Evolutionary conservation across 2,113 vertebrate genomes (phyloP).

Genomic region (Pelobates fuscus): DNA sequence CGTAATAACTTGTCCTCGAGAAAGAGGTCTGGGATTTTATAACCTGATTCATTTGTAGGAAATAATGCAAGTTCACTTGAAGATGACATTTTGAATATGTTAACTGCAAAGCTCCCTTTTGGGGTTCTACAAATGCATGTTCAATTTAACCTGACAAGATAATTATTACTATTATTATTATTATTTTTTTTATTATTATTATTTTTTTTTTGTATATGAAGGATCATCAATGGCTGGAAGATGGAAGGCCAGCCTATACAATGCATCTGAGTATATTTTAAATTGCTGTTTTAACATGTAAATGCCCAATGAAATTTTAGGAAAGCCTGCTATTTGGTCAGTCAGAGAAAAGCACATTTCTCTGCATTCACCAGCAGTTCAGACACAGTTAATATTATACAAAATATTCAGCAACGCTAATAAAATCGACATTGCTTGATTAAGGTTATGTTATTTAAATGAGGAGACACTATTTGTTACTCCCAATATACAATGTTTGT

Average conservation of each 20-base stretch:
- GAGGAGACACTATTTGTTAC: conserved; percentile 34
- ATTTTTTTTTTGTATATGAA: conserved; percentile 57
- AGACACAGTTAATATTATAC: conserved; percentile 25
- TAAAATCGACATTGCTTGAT: conserved; percentile 20
- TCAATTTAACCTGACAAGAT: conserved; percentile 62
- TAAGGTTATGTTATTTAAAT: conserved; percentile 19
- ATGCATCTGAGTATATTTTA: conserved; percentile 55
- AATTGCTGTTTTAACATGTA: conserved; percentile 51
- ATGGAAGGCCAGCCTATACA: conserved; percentile 41
- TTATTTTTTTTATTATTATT: conserved; percentile 48
- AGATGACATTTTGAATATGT: conserved; percentile 62
- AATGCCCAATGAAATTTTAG: conserved; percentile 51
- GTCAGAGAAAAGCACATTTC: conserved; percentile 33
- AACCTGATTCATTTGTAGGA: conserved; percentile 64
- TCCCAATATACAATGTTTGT: conserved; percentile 33
- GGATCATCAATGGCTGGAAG: conserved; percentile 44
- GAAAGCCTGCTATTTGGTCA: conserved; percentile 55
- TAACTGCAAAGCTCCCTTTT: conserved; percentile 62
- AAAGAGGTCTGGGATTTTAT: conserved; percentile 59
- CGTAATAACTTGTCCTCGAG: conserved; percentile 64
- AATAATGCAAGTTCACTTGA: conserved; percentile 54
- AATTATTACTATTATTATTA: conserved; percentile 44
- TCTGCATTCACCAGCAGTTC: conserved; percentile 56
- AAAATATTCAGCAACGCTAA: conserved; percentile 41
- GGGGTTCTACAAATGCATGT: conserved; percentile 72